phyloP scores from a whole-genome alignment of 2,888 invertebrate genomes.

The Eucera pruinosa region DNA sequence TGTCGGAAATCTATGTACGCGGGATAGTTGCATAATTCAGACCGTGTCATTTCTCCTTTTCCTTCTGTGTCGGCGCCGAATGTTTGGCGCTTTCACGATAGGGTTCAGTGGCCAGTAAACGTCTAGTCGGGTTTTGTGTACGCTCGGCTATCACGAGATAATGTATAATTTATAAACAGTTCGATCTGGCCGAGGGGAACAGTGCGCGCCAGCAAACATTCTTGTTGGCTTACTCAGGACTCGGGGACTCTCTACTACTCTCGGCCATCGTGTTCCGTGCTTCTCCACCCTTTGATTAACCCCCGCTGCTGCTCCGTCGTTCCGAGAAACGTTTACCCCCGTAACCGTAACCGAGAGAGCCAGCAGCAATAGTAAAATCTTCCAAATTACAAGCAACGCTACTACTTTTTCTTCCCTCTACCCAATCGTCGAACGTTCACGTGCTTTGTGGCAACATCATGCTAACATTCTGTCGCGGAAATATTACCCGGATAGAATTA shows the following conservation, averaged over 20 bases:
- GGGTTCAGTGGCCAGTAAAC: conserved; percentile 53
- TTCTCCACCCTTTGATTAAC: conserved; percentile 58
- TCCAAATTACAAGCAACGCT: conserved; percentile 37
- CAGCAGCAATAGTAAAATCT: conserved; percentile 41
- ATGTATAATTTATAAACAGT: conserved; percentile 84
- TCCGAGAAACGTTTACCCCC: conserved; percentile 50
- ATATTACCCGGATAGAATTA: too few relatives aligned
- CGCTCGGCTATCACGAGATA: conserved; percentile 72
- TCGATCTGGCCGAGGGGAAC: conserved; percentile 77
- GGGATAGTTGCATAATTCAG: conserved; percentile 27
- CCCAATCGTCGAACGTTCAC: conserved; percentile 4
- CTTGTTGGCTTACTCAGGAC: conserved; percentile 48
- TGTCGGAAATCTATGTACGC: background rate
- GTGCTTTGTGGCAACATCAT: background rate
- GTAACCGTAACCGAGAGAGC: conserved; percentile 25
- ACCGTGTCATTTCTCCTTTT: conserved; percentile 19
- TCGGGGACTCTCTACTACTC: too few relatives aligned
- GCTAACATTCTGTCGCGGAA: background rate
- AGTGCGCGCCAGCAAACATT: conserved; percentile 62
- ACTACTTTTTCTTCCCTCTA: conserved; percentile 1
- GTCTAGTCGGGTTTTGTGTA: conserved; percentile 64
- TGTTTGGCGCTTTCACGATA: conserved; percentile 41
- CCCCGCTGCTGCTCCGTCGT: conserved; percentile 28
- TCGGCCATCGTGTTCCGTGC: conserved; percentile 31
- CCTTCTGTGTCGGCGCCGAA: conserved; percentile 5